Evolutionary conservation across 2,888 invertebrate species (phyloP), one percentile per base, ranked within the genome.

Genomic region (Lottia gigantea): DNA sequence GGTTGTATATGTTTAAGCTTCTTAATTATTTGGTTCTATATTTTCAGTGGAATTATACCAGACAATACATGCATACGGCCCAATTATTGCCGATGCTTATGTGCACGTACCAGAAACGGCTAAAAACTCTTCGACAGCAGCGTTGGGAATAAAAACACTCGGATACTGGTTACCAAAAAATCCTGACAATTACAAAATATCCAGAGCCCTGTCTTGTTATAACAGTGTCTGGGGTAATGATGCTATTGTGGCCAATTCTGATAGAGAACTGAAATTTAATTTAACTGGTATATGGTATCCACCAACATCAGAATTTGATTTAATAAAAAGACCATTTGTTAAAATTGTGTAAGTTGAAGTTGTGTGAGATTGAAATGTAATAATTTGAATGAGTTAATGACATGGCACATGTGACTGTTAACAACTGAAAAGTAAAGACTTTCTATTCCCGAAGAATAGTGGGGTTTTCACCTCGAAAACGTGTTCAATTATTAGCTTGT

Each of bases 281-380:
- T 23, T 55, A 19, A 55, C 55, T 19, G 55, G 55, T 55, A 55
- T 23, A 11, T 55, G 55, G 55, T 55, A 55, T 55, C 55, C 55
- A 16, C 55, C 55, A 12, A 55, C 55, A 11, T 55, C 55, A 23
- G 55, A 19, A 55, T 55, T 23, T 14, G 55, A 55, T 23, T 55
- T 55, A 55, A 55, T 23, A 19, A 19, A 55, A 23, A 55, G 55
- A 55, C 55, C 19, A 23, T 23, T 23, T 55, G 55, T 55, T 2
- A 55, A 55, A 55, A 23, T 55, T 23, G 55, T 55, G 55, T 55
- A 55, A 55, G 55, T 55, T 55, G 23, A 49, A 14, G 31, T n/a
- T n/a, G 31, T 31, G 31, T 31, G 31, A 3, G 31, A 31, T 31
- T 31, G 31, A 3, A 3, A 31, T 31, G 31, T 31, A 6, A 31